Evolutionary conservation across 2,888 invertebrate species (phyloP).

Genomic region (Caenorhabditis sp.): DNA sequence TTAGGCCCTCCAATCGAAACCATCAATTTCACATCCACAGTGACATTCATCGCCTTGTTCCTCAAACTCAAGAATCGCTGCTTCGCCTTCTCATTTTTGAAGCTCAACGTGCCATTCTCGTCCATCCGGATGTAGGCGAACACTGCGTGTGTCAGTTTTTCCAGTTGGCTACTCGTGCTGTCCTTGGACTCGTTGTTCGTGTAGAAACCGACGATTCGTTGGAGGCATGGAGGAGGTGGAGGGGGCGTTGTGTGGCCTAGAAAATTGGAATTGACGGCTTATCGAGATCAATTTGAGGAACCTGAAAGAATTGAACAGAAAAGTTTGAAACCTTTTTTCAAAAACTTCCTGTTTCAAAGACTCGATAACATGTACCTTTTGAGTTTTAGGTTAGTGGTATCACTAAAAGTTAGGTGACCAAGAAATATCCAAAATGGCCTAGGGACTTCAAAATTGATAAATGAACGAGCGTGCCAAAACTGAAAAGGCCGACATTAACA

Average conservation of each 20-base stretch:
- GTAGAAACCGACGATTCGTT: background rate
- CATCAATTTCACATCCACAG: background rate
- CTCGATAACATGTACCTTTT: no score
- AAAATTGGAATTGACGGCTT: background rate
- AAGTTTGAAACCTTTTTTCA: no score
- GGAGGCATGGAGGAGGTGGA: background rate
- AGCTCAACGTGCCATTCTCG: conserved; percentile 45
- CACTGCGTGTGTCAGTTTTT: conserved; percentile 14
- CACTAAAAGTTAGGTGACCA: no score
- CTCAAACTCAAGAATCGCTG: background rate
- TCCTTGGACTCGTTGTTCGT: background rate
- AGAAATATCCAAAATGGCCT: no score
- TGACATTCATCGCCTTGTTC: background rate
- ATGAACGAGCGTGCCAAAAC: no score
- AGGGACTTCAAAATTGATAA: no score
- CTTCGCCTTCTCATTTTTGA: background rate
- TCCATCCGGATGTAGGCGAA: conserved; percentile 45
- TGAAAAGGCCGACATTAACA: no score
- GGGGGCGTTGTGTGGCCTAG: background rate
- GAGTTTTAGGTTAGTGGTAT: no score
- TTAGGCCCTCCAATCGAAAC: conserved; percentile 1
- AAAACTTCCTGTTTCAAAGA: no score
- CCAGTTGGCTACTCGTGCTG: background rate
- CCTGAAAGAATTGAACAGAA: background rate
- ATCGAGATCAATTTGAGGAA: no score